Evolutionary conservation across 2,888 invertebrate genomes (phyloP).

Genomic region (Aphidoletes aphidimyza): DNA sequence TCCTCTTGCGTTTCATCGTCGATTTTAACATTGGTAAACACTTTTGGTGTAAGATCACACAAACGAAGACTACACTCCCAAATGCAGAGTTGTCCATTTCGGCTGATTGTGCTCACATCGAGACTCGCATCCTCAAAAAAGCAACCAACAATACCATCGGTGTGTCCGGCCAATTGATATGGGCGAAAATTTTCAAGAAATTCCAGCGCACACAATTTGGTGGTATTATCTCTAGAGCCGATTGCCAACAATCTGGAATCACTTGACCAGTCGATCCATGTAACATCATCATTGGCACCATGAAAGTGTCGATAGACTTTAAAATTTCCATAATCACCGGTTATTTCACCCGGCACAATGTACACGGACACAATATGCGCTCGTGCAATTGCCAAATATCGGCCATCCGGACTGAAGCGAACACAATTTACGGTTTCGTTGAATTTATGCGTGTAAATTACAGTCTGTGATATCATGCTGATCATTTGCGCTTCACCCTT

Average conservation of each 20-base stretch:
- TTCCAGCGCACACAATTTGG: constrained; percentile 82
- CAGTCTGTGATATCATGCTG: constrained; percentile 82
- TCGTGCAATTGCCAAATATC: constrained; percentile 90
- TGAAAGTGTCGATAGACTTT: constrained; percentile 83
- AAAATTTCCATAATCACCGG: constrained; percentile 89
- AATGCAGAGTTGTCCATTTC: constrained; percentile 79
- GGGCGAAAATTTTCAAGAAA: constrained; percentile 80
- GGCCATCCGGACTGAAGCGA: constrained; percentile 93
- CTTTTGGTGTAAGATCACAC: constrained; percentile 56
- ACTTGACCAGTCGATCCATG: constrained; percentile 90
- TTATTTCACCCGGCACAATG: constrained; percentile 82
- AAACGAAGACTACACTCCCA: constrained; percentile 82
- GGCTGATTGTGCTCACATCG: constrained; percentile 84
- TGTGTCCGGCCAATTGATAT: constrained; percentile 84
- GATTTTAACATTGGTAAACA: constrained; percentile 56
- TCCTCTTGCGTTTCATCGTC: constrained; percentile 62
- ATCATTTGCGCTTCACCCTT: constrained; percentile 88
- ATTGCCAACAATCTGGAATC: constrained; percentile 91
- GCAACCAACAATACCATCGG: constrained; percentile 83
- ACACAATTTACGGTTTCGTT: constrained; percentile 79
- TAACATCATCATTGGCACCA: constrained; percentile 84
- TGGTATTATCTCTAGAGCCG: constrained; percentile 90
- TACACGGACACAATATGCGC: constrained; percentile 87
- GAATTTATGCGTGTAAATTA: constrained; percentile 87
- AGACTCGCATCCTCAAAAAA: constrained; percentile 90